These are phyloP conservation scores for Thecocarcelia acutangulata DNA, from an alignment of 2,888 invertebrate species.

Conservation along the genomic window DNA sequence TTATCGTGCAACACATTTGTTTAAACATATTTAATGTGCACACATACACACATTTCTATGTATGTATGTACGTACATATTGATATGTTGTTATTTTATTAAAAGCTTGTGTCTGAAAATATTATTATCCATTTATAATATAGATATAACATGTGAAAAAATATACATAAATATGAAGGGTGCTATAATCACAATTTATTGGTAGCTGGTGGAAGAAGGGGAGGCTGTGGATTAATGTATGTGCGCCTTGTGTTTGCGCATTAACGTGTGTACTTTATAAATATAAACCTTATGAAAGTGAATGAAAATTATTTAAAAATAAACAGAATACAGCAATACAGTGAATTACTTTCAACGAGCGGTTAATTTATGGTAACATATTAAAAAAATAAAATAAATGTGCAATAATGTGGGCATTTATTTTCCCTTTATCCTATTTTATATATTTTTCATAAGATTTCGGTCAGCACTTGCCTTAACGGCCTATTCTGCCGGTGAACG, in stretches of 20 bases:
- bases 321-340: conserved; percentile 5
- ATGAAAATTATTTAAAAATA: conserved; percentile 37
- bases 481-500: too few relatives aligned
- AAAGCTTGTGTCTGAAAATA: conserved; percentile 20
- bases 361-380: conserved; percentile 52
- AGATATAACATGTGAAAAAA: background rate
- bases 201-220: background rate
- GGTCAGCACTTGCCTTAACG: too few relatives aligned
- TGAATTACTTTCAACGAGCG: conserved; percentile 15
- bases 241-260: background rate
- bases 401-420: too few relatives aligned
- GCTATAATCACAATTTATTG: too few relatives aligned
- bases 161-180: too few relatives aligned
- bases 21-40: too few relatives aligned
- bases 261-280: background rate
- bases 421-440: too few relatives aligned
- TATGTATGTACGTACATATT: too few relatives aligned
- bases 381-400: conserved; percentile 38
- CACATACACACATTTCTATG: too few relatives aligned
- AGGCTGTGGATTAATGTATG: background rate
- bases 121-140: conserved; percentile 5
- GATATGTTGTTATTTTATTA: background rate
- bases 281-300: conserved; percentile 8
- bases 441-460: too few relatives aligned
- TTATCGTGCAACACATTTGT: too few relatives aligned